These are phyloP conservation scores for Callosobruchus maculatus DNA, from an alignment of 2,888 invertebrate genomes.

Conservation along the genomic window DNA sequence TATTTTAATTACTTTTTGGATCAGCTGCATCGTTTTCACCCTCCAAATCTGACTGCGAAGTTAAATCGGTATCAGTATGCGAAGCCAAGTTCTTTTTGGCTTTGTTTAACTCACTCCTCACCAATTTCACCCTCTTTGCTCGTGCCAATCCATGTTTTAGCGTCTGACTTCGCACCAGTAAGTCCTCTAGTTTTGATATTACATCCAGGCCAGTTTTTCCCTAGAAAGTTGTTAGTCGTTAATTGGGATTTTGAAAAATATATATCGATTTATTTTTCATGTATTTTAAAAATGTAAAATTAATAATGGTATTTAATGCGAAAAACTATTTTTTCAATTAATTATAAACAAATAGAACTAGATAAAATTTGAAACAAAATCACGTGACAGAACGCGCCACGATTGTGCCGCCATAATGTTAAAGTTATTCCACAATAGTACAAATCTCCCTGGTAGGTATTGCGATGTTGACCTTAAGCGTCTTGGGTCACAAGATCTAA, in stretches of 20 bases:
- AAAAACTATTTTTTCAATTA: too few relatives aligned
- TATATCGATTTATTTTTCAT: too few relatives aligned
- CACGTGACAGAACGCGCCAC: too few relatives aligned
- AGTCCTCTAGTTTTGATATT: constrained; percentile 56
- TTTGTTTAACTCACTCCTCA: constrained; percentile 57
- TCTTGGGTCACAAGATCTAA: too few relatives aligned
- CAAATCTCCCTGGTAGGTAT: too few relatives aligned
- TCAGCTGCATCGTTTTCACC: constrained; percentile 19
- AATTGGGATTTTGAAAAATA: constrained; percentile 4
- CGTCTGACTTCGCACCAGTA: constrained; percentile 60
- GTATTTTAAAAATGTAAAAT: too few relatives aligned
- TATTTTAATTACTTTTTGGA: constrained; percentile 13
- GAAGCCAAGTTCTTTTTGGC: constrained; percentile 45
- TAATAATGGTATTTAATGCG: too few relatives aligned
- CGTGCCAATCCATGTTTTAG: constrained; percentile 57
- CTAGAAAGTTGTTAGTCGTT: constrained; percentile 19
- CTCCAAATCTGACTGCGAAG: constrained; percentile 44
- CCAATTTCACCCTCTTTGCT: constrained; percentile 57
- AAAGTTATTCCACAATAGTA: too few relatives aligned
- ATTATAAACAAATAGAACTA: too few relatives aligned
- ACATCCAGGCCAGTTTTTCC: constrained; percentile 45
- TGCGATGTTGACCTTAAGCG: too few relatives aligned
- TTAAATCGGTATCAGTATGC: constrained; percentile 24
- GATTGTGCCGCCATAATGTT: too few relatives aligned
- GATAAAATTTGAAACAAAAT: too few relatives aligned